Base-by-base conservation (phyloP, 2,888 invertebrate genomes). In the Seladonia tumulorum region DNA sequence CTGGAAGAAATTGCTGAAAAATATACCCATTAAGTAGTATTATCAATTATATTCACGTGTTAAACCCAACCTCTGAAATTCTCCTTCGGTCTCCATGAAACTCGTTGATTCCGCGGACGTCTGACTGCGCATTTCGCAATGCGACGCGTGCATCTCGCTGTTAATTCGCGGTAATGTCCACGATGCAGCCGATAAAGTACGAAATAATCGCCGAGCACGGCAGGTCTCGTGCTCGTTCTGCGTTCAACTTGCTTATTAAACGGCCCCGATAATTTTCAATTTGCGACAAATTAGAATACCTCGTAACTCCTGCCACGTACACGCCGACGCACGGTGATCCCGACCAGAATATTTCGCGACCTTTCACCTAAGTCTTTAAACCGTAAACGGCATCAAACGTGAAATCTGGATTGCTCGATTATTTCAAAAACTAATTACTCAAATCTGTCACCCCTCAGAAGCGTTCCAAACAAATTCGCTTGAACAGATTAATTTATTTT, bases 131-230 rank as follows among this genome's bases (percentile, higher is more conserved):
- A 68, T 39, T 68, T 68, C 63, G 63, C 63, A 63, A 57, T 57
- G 57, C 57, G 57, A 25, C n/a, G 14, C 45, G 49, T 0, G 49
- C 68, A 22, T 70, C 66, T 66, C 35, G 35, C 39, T 22, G 68
- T 68, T 68, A 68, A 68, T 68, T 68, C 68, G 39, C 22, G 35
- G 35, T 22, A 68, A 39, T 22, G 68, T 68, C 68, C 29, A 29
- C 63, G 39, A 8, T 35, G 35, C 68, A 68, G 18, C 68, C 39
- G 35, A 68, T 68, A 68, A 68, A 68, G 35, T 35, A 35, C 18
- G 68, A 68, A 68, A 68, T 68, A 68, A 68, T 68, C 68, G 35
- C 18, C 68, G 68, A 68, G 22, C 68, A 68, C 68, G 68, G 10
- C 39, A 68, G 68, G 39, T 68, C 35, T 68, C 68, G 68, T 68